These are phyloP conservation scores for Laticauda colubrina DNA, from an alignment of 2,113 vertebrate genomes.

Conservation along the genomic window DNA sequence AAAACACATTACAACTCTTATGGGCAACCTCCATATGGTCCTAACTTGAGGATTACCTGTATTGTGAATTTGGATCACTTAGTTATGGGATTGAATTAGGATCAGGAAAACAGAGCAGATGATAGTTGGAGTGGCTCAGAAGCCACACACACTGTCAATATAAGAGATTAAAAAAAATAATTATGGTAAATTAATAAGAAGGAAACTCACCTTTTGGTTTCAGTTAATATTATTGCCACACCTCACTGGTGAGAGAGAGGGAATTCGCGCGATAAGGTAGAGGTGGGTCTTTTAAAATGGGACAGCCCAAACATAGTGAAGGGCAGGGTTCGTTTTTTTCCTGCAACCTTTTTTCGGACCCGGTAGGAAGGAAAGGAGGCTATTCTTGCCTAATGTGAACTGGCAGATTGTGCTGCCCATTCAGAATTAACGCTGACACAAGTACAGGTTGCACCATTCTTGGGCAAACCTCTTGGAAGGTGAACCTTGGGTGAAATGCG, in stretches of 20 bases:
- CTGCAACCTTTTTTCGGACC: background rate
- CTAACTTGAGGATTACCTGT: background rate
- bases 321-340: background rate
- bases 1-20: background rate
- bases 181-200: background rate
- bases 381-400: background rate
- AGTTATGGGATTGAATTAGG: background rate
- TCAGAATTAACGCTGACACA: background rate
- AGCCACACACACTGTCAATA: background rate
- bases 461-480: background rate
- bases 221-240: background rate
- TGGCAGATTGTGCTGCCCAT: background rate
- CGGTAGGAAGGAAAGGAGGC: background rate
- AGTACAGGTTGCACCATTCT: background rate
- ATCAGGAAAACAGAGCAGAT: background rate
- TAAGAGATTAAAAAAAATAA: background rate
- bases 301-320: background rate
- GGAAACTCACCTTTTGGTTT: background rate
- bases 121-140: background rate
- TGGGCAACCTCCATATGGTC: background rate
- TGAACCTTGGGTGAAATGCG: background rate
- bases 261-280: background rate
- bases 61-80: background rate
- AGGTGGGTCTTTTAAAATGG: background rate
- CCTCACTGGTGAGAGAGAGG: background rate